Base-by-base conservation (phyloP, 2,888 invertebrate species). In the Lymantria monacha region DNA sequence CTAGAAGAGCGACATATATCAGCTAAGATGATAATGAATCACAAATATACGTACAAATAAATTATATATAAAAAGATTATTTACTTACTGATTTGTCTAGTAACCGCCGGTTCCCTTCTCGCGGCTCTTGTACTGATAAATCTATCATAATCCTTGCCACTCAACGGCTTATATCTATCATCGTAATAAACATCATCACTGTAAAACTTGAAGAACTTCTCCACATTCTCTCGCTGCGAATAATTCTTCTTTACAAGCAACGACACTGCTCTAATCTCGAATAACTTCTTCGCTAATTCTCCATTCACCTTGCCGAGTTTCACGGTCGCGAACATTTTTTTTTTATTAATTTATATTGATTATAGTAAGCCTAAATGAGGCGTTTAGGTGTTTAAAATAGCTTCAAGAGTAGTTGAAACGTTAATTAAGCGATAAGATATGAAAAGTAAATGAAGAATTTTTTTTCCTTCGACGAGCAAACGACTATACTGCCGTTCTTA, bases 1-100 rank as follows among this genome's bases (percentile, higher is more conserved):
- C n/a, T n/a, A n/a, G n/a, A n/a, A 22, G 22, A 3, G 22, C 3
- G 22, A 3, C 22, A 5, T 3, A 22, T 22, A 5, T 22, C 22
- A 22, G 22, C 22, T 22, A 3, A 22, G 22, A 22, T 22, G 22
- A 22, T 22, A 5, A 22, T 3, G 2, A 3, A 22, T 22, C 5
- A 22, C 22, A 22, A n/a, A n/a, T 22, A 22, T 5, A 22, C 5
- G 22, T 22, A 2, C 22, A 33, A 33, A 33, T 8, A 8, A 22
- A 33, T 33, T 33, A 33, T 10, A 33, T 33, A 33, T 33, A 33
- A 33, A 5, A 5, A 33, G 9, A 33, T 33, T 33, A 40, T 9
- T 7, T 48, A 84, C 90, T 87, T 51, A 91, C 91, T 85, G 30
- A 91, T 79, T 37, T 79, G 79, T 31, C 91, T 83, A 0, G 91